Evolutionary conservation across 2,113 vertebrate species (phyloP).

Genomic region (Ochotona princeps): DNA sequence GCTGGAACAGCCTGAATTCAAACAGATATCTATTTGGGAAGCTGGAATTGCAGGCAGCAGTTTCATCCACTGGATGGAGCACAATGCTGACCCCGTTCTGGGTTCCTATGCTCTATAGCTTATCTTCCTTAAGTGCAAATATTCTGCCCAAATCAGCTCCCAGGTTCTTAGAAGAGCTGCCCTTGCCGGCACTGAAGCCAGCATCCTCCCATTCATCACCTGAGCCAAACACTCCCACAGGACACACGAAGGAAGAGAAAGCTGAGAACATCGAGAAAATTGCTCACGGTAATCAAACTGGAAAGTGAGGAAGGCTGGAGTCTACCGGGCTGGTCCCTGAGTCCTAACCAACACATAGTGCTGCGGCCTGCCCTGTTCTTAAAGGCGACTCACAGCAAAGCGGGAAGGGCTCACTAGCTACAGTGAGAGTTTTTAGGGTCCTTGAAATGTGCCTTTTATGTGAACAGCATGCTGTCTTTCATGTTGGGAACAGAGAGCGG

Average conservation of each 20-base stretch:
- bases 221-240: not conserved
- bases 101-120: not conserved
- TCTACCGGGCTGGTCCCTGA: not conserved
- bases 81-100: not conserved
- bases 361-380: not conserved
- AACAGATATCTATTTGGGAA: too few species aligned
- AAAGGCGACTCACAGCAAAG: not conserved
- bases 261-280: not conserved
- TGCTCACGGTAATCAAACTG: not conserved
- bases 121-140: not conserved
- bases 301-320: not conserved
- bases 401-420: not conserved
- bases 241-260: not conserved
- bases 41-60: too few species aligned
- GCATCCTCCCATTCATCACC: not conserved
- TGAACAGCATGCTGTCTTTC: not conserved
- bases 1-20: too few species aligned
- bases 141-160: not conserved
- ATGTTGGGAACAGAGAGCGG: slow-evolving; percentile 10
- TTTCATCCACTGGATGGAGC: too few species aligned
- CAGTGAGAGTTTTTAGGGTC: not conserved
- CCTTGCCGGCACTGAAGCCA: not conserved
- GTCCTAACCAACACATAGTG: not conserved
- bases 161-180: not conserved
- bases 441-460: not conserved